Conservation (phyloP, 2,888 invertebrate genomes). For the Anticlea derivata region DNA sequence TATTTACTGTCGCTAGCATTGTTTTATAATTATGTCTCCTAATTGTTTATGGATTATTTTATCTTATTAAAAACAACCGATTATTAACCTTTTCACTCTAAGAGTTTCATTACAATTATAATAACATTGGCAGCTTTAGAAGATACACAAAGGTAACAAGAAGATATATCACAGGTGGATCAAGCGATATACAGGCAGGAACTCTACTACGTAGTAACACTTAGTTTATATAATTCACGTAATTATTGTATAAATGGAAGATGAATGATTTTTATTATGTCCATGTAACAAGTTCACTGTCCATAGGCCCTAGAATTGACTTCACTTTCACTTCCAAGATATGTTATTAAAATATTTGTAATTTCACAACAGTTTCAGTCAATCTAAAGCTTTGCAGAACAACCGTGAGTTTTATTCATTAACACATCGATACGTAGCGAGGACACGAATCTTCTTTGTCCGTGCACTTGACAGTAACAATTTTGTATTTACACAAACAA, state of each 20-base stretch:
- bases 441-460: constrained; percentile 76
- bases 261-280: constrained; percentile 42
- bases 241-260: constrained; percentile 51
- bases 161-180: constrained; percentile 78
- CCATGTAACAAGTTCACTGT: constrained; percentile 56
- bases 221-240: constrained; percentile 49
- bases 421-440: constrained; percentile 56
- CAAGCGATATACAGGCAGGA: constrained; percentile 80
- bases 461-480: constrained; percentile 81
- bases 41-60: neutral
- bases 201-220: constrained; percentile 66
- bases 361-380: constrained; percentile 58
- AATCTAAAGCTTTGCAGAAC: constrained; percentile 53
- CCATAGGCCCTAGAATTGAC: constrained; percentile 73
- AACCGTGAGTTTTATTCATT: constrained; percentile 60
- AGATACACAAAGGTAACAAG: constrained; percentile 56
- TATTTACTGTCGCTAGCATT: neutral
- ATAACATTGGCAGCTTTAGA: constrained; percentile 62
- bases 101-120: constrained; percentile 52
- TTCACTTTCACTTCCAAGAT: constrained; percentile 64
- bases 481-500: constrained; percentile 83
- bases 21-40: too few relatives aligned
- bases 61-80: constrained; percentile 41
- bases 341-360: constrained; percentile 59
- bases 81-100: constrained; percentile 64